These are phyloP conservation scores for Drosophila azteca DNA, from an alignment of 1,140 invertebrate species.

Conservation along the genomic window DNA sequence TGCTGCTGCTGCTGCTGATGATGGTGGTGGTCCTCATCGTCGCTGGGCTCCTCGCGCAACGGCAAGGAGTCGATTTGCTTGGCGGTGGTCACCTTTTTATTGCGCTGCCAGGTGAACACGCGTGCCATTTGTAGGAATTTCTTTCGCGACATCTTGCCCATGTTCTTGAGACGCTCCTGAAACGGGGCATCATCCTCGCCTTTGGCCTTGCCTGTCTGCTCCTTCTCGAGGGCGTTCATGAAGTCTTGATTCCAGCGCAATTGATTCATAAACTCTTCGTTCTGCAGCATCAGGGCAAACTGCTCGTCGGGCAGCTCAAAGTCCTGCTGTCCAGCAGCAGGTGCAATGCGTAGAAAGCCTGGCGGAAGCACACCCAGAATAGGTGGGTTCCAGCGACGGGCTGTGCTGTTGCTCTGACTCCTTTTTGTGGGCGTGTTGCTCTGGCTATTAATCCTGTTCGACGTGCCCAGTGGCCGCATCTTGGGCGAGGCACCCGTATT, in stretches of 20 bases:
- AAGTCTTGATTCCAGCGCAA: constrained; percentile 95
- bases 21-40: constrained; percentile 85
- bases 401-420: constrained; percentile 1
- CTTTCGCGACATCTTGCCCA: constrained; percentile 93
- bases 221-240: constrained; percentile 92
- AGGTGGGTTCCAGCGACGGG: constrained; percentile 90
- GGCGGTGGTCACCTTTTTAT: constrained; percentile 88
- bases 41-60: constrained; percentile 86
- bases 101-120: constrained; percentile 89
- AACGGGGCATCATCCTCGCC: constrained; percentile 91
- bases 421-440: constrained; percentile 67
- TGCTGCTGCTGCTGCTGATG: constrained; percentile 64
- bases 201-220: constrained; percentile 85
- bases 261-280: constrained; percentile 96
- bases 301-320: constrained; percentile 89
- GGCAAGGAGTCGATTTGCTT: constrained; percentile 85
- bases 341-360: constrained; percentile 87
- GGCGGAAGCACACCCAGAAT: constrained; percentile 92
- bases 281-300: constrained; percentile 94
- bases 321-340: constrained; percentile 59
- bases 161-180: constrained; percentile 92
- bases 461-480: constrained; percentile 57
- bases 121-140: constrained; percentile 92
- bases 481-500: constrained; percentile 83
- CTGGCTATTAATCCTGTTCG: constrained; percentile 52